Evolutionary conservation across 2,888 invertebrate genomes (phyloP), one percentile per base, ranked within the genome.

Genomic region (Lasioglossum morio): DNA sequence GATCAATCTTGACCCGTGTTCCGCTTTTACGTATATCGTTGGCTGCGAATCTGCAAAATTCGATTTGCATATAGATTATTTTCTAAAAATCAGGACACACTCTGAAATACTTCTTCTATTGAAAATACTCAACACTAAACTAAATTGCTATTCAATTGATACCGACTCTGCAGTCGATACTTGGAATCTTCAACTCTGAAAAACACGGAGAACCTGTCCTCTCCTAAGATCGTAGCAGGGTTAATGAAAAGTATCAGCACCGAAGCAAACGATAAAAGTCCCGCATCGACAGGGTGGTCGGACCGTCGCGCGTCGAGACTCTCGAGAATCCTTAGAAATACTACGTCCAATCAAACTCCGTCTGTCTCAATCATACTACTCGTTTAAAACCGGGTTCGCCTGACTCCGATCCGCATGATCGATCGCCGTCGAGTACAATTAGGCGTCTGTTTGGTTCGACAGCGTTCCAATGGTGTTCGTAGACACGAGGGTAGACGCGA

Each of bases 321-420:
- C 30, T 63, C 63, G 30, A 19, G 63, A 30, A 63, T 63, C 19
- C 63, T 63, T 63, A 63, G 7, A 63, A 63, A 63, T 63, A 66
- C 78, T 16, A 81, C 86, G 86, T 86, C 86, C 81, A 86, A 85
- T 86, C 85, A 85, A 86, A 86, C 86, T 86, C 80, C 27, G 84
- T 77, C 27, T 37, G 40, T 73, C 85, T 72, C 85, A 72, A 86
- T 86, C 66, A 14, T 78, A 75, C 72, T 72, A 63, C 46, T 84
- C 43, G 2, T 69, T 14, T 63, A 76, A 43, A 75, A 81, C 37
- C 66, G 63, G 63, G 72, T 66, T 34, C 60, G 14, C 83, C 70
- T 57, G 46, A 77, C 57, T 70, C 74, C 8, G 37, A 81, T 86
- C 30, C 37, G 53, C 70, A n/a, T 37, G 34, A 40, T 77, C 23